Evolutionary conservation across 2,113 vertebrate species (phyloP), one percentile per base, ranked within the genome.

Genomic region (Mesocricetus auratus): DNA sequence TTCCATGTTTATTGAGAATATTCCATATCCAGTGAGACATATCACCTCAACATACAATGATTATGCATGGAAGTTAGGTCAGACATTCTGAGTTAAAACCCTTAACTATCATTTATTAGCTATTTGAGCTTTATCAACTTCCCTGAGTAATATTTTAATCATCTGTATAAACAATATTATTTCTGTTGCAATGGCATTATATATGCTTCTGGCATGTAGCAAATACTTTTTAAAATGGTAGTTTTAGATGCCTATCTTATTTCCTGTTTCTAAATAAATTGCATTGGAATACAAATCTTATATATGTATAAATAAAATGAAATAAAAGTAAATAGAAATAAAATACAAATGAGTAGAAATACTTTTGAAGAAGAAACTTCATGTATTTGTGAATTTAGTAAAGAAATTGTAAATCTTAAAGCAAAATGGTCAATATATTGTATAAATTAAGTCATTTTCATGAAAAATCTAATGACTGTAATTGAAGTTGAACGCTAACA

Each of bases 201-300:
- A 16, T 78, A 50, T 92, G 5, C 22, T 56, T 8, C 42, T 93
- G 19, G 1, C 17, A 86, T 10, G 56, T 47, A 85, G 58, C 33
- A 94, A 90, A 78, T 86, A 87, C 4, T 92, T n/a, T 36, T 13
- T 71, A 50, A 92, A 82, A 60, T 68, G 22, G 22, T 58, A 68
- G 31, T 86, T 90, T 91, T 5, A 10, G 12, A 56, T 71, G 3
- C 31, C 3, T 58, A 6, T 75, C 47, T 83, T 26, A 66, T 2
- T 89, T 33, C 29, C 85, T 89, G 8, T 3, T 53, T 56, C 19
- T 66, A 86, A 93, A 66, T 81, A 93, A 94, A 94, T 86, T 69
- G 2, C 10, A 64, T 5, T 33, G 66, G 39, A 39, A 75, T 83
- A 11, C 45, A 77, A 90, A 12, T 64, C 58, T 93, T 78, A 68